Conservation (phyloP, 2,888 invertebrate species). For the Heliothis peltigera region DNA sequence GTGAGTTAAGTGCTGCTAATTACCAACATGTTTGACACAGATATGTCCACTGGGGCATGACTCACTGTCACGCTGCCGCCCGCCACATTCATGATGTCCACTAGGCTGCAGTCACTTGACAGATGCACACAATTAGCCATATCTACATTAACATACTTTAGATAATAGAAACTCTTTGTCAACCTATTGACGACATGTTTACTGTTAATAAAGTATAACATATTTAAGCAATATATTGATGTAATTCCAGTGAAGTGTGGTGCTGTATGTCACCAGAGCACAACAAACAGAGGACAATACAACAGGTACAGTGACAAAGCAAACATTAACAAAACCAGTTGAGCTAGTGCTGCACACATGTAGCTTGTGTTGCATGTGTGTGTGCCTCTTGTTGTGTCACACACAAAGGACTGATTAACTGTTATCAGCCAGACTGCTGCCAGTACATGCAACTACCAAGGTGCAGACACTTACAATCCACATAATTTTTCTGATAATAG, state of each 20-base stretch:
- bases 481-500: constrained; percentile 1
- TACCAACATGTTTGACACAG: constrained; percentile 67
- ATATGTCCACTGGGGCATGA: constrained; percentile 38
- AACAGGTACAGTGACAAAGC: constrained; percentile 2
- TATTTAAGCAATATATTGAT: not conserved
- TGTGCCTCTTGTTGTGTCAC: not conserved
- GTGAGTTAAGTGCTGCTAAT: constrained; percentile 54
- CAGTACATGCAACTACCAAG: constrained; percentile 4
- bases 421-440: constrained; percentile 37
- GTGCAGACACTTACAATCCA: constrained; percentile 22
- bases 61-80: constrained; percentile 2
- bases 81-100: not conserved
- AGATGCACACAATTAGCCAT: too few species aligned
- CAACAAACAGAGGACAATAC: not conserved
- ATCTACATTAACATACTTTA: too few species aligned
- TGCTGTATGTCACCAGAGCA: not conserved
- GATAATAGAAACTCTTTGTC: too few species aligned
- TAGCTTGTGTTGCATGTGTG: too few species aligned
- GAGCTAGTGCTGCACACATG: constrained; percentile 2
- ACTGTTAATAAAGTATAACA: not conserved
- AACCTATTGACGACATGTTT: not conserved
- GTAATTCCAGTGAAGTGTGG: not conserved
- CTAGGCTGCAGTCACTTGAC: not conserved
- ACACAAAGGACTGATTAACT: constrained; percentile 4
- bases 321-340: constrained; percentile 24